phyloP scores from a whole-genome alignment of 1,140 invertebrate species.

The Homarus americanus region DNA sequence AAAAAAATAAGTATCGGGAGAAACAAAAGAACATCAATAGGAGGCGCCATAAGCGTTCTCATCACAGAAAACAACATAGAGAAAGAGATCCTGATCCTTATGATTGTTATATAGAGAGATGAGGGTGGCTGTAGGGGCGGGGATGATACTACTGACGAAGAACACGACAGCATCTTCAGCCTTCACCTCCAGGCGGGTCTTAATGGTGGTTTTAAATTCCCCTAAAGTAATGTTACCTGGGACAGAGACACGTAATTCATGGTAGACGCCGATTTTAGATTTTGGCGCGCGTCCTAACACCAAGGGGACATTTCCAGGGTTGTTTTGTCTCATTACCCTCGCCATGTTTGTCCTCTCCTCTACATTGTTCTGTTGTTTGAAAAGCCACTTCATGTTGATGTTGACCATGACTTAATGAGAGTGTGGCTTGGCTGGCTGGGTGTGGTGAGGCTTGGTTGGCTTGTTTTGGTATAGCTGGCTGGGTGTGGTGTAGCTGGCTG shows the following conservation, averaged over 20 bases:
- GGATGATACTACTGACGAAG: background rate
- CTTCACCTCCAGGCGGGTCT: background rate
- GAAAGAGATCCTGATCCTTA: background rate
- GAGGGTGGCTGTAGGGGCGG: background rate
- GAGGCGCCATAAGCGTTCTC: background rate
- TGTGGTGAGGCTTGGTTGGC: background rate
- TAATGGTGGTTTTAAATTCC: background rate
- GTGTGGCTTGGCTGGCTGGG: background rate
- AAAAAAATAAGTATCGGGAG: background rate
- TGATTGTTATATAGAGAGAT: background rate
- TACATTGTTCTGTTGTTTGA: background rate
- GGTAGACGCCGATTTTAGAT: conserved; percentile 3
- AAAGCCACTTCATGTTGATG: background rate
- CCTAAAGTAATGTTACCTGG: background rate
- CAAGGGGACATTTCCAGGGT: background rate
- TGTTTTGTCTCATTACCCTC: background rate
- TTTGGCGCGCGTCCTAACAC: background rate
- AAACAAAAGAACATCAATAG: background rate
- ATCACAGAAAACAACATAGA: conserved; percentile 5
- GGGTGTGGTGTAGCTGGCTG: no score
- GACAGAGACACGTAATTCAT: background rate
- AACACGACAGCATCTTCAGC: background rate
- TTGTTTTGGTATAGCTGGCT: background rate
- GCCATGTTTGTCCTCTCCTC: background rate
- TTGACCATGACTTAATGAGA: background rate